A percentile compares a stretch with the other conserved stretches of the same genome.
These are phyloP conservation scores for Dendropsophus ebraccatus DNA, from an alignment of 2,113 vertebrate species.

Conservation along the genomic window DNA sequence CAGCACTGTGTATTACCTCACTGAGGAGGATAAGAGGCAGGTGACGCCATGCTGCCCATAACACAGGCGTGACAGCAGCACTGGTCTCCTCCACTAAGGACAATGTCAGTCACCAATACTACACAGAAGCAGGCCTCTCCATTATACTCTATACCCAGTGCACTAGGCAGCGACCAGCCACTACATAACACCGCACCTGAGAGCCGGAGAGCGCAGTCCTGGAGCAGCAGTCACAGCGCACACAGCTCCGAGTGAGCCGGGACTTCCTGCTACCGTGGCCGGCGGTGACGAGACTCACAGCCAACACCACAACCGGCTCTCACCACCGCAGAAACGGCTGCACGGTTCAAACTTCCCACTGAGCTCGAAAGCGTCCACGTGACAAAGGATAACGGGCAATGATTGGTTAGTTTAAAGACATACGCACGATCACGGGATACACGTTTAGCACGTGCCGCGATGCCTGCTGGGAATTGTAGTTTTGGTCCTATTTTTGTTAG, in stretches of 20 bases:
- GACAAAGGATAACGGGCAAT: not conserved
- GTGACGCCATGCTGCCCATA: too few relatives aligned
- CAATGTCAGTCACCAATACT: too few relatives aligned
- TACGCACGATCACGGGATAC: not conserved
- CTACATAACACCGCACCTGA: not conserved
- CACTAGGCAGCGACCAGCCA: not conserved
- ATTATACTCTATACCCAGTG: too few relatives aligned
- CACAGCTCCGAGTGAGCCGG: not conserved
- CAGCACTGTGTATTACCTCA: too few relatives aligned
- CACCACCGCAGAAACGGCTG: not conserved
- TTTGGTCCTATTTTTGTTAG: not conserved
- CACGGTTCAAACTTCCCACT: conserved; percentile 37
- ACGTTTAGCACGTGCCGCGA: not conserved
- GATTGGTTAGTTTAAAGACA: conserved; percentile 51
- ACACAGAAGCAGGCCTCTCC: too few relatives aligned
- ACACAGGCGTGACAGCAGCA: too few relatives aligned
- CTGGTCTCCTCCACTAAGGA: too few relatives aligned
- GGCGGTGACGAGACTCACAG: not conserved
- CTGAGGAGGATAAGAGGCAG: too few relatives aligned
- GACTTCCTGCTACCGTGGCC: not conserved
- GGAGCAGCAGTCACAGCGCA: not conserved
- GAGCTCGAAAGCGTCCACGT: not conserved
- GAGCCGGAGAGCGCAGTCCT: not conserved
- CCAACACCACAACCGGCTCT: not conserved
- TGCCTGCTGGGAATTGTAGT: conserved; percentile 43